phyloP scores from a whole-genome alignment of 2,888 invertebrate species.

The Harpalus rubripes region DNA sequence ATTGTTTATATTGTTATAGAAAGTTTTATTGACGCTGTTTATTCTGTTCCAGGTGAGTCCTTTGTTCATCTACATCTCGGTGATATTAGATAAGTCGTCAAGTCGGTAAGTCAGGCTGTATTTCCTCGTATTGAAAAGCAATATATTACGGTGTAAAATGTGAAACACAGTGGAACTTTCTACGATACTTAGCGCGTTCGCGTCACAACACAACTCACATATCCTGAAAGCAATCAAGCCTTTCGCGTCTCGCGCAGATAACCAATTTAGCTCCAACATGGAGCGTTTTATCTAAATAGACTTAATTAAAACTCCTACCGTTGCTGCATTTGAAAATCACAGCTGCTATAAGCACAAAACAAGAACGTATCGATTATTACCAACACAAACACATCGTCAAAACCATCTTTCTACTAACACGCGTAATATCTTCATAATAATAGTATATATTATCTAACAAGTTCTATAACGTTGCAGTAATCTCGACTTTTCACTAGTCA shows the following conservation, averaged over 20 bases:
- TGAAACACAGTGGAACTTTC: slow-evolving; percentile 40
- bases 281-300: slow-evolving; percentile 48
- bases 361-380: slow-evolving; percentile 29
- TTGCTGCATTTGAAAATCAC: slow-evolving; percentile 22
- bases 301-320: slow-evolving; percentile 46
- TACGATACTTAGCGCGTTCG: slow-evolving; percentile 7
- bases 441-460: too few species aligned
- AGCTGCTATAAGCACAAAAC: slow-evolving; percentile 20
- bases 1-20: slow-evolving; percentile 1
- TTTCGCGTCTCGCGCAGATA: slow-evolving; percentile 23
- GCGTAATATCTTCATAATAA: too few species aligned
- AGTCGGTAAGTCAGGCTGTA: slow-evolving; percentile 26
- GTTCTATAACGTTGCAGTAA: too few species aligned
- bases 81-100: not conserved
- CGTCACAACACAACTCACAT: slow-evolving; percentile 27
- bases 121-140: slow-evolving; percentile 7
- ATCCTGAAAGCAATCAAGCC: slow-evolving; percentile 47
- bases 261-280: slow-evolving; percentile 45
- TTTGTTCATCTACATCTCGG: not conserved
- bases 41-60: slow-evolving; percentile 7
- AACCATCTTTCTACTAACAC: too few species aligned
- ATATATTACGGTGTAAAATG: slow-evolving; percentile 31
- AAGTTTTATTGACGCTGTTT: not conserved
- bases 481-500: too few species aligned
- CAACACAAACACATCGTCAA: slow-evolving; percentile 3